A percentile compares a stretch with the other conserved stretches of the same genome.
Evolutionary conservation across 2,113 vertebrate species (phyloP).

Genomic region (Blennius ocellaris): DNA sequence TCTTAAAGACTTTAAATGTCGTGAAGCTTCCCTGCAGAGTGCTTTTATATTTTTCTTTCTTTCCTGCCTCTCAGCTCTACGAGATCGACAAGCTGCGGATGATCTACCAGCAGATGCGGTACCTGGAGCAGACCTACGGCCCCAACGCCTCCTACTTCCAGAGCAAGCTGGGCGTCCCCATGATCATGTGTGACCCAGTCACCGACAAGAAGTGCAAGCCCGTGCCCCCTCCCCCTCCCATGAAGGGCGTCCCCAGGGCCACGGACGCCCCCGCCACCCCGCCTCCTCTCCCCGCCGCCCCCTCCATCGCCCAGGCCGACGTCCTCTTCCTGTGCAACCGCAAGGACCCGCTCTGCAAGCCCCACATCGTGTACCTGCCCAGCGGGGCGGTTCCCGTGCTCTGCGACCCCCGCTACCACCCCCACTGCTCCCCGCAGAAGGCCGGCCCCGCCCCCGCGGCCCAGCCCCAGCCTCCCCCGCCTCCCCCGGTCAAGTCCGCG

Average conservation of each 20-base stretch:
- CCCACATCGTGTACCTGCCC: constrained; percentile 86
- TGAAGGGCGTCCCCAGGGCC: constrained; percentile 68
- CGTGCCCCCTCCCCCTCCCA: constrained; percentile 51
- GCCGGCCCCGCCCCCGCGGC: constrained; percentile 39
- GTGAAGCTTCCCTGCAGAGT: no score
- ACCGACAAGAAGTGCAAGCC: constrained; percentile 81
- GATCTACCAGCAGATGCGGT: constrained; percentile 86
- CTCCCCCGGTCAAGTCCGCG: constrained; percentile 46
- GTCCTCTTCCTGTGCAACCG: constrained; percentile 82
- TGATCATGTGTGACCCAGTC: constrained; percentile 76
- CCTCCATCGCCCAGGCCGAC: constrained; percentile 76
- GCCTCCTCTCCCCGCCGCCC: constrained; percentile 44
- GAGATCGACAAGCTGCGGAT: constrained; percentile 86
- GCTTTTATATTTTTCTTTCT: no score
- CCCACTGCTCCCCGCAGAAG: constrained; percentile 79
- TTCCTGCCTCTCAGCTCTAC: constrained; percentile 78
- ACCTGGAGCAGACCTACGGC: constrained; percentile 82
- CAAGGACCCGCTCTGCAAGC: constrained; percentile 84
- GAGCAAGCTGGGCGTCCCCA: constrained; percentile 78
- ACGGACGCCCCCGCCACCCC: constrained; percentile 23
- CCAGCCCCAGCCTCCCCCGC: constrained; percentile 45
- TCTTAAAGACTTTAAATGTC: no score
- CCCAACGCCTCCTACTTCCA: constrained; percentile 83
- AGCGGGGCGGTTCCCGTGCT: constrained; percentile 78
- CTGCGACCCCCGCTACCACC: constrained; percentile 84